Evolutionary conservation across 2,888 invertebrate genomes (phyloP).

Genomic region (Phlogophora meticulosa): DNA sequence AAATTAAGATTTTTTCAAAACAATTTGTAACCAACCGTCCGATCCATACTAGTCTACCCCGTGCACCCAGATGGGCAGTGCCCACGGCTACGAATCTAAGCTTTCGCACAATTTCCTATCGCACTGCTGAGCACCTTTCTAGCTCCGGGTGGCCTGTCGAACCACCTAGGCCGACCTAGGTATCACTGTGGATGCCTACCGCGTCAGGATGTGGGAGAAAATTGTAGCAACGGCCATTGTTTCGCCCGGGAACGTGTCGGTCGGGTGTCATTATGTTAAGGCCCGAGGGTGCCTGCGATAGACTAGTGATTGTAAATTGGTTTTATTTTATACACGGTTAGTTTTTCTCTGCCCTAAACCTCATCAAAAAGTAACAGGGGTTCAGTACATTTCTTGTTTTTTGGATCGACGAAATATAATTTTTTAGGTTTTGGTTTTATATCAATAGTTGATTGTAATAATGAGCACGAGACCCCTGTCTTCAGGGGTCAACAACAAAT

Average conservation of each 20-base stretch:
- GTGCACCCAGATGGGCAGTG: conserved; percentile 68
- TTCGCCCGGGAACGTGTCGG: conserved; percentile 30
- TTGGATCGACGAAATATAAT: too few relatives aligned
- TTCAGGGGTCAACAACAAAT: too few relatives aligned
- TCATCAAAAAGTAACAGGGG: too few relatives aligned
- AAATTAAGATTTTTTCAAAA: too few relatives aligned
- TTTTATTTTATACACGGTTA: too few relatives aligned
- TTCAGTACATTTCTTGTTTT: too few relatives aligned
- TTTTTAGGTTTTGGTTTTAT: too few relatives aligned
- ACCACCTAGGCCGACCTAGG: conserved; percentile 24
- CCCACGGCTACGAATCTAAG: conserved; percentile 72
- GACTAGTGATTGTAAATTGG: conserved; percentile 29
- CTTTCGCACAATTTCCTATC: conserved; percentile 79
- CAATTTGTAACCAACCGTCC: not conserved
- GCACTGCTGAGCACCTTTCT: conserved; percentile 65
- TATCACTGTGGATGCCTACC: not conserved
- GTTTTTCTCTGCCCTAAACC: too few relatives aligned
- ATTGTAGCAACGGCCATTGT: conserved; percentile 49
- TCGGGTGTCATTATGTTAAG: conserved; percentile 42
- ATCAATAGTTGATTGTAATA: too few relatives aligned
- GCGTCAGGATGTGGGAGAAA: conserved; percentile 40
- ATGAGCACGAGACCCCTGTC: too few relatives aligned
- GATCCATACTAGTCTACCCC: conserved; percentile 64
- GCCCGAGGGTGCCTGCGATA: conserved; percentile 15
- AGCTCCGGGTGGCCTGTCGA: conserved; percentile 60